Evolutionary conservation across 2,888 invertebrate genomes (phyloP).

Genomic region (Saturnia pavonia): DNA sequence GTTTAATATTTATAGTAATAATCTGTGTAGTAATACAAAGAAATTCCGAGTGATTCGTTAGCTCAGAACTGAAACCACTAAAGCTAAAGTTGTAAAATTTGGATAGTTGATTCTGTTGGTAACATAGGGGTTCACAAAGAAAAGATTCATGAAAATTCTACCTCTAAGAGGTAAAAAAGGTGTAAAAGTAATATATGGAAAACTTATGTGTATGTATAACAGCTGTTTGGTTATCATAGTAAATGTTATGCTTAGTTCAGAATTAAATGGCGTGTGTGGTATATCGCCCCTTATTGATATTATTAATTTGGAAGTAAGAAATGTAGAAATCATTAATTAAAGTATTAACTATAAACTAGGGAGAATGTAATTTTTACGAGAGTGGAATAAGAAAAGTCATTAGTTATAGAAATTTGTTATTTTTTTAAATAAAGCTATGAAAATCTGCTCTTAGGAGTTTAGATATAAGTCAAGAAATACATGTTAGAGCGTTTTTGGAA

Average conservation of each 20-base stretch:
- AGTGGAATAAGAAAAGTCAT: too few relatives aligned
- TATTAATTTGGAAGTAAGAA: not conserved
- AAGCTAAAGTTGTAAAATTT: not conserved
- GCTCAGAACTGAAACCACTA: not conserved
- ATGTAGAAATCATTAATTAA: too few relatives aligned
- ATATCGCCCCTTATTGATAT: not conserved
- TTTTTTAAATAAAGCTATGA: too few relatives aligned
- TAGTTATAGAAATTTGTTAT: too few relatives aligned
- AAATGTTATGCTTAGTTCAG: not conserved
- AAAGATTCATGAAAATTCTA: not conserved
- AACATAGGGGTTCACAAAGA: not conserved
- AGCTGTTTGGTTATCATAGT: too few relatives aligned
- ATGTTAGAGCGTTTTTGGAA: too few relatives aligned
- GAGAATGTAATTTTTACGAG: too few relatives aligned
- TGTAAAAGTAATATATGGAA: not conserved
- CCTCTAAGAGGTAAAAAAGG: not conserved
- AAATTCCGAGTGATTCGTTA: not conserved
- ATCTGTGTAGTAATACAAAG: not conserved
- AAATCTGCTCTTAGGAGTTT: too few relatives aligned
- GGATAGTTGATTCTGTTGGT: not conserved
- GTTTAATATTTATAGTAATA: slow-evolving; percentile 5
- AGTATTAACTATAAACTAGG: too few relatives aligned
- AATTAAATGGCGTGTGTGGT: not conserved
- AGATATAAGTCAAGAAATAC: too few relatives aligned
- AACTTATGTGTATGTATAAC: not conserved